These are phyloP conservation scores for Dexiosoma caninum DNA, from an alignment of 2,888 invertebrate genomes.

Conservation along the genomic window DNA sequence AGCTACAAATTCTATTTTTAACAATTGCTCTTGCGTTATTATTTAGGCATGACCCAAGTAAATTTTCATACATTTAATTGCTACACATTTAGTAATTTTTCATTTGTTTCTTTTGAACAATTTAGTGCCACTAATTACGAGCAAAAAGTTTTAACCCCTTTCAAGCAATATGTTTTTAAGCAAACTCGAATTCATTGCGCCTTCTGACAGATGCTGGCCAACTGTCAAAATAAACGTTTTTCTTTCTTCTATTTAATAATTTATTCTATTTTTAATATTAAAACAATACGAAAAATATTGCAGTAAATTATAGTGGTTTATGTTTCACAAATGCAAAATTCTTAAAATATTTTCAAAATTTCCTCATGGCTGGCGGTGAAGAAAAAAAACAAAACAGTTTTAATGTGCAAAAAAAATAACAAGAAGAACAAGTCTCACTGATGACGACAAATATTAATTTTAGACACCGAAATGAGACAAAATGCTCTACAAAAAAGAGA, in stretches of 20 bases:
- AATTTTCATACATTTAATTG: not conserved
- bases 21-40: not conserved
- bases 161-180: slow-evolving; percentile 4
- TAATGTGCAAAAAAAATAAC: slow-evolving; percentile 18
- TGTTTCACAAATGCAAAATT: slow-evolving; percentile 16
- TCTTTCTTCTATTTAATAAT: not conserved
- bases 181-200: not conserved
- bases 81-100: not conserved
- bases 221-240: slow-evolving; percentile 40
- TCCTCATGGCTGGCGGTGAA: slow-evolving; percentile 26
- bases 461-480: slow-evolving; percentile 23
- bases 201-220: slow-evolving; percentile 53
- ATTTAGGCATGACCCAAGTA: not conserved
- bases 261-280: slow-evolving; percentile 9
- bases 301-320: slow-evolving; percentile 10
- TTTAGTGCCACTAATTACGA: not conserved
- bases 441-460: slow-evolving; percentile 61
- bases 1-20: not conserved
- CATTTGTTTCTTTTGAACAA: not conserved
- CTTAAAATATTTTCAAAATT: slow-evolving; percentile 30
- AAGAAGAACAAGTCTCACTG: slow-evolving; percentile 13
- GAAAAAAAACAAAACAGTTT: not conserved
- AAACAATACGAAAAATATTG: not conserved
- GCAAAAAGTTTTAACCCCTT: slow-evolving; percentile 29
- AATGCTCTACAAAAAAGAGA: not conserved